Base-by-base conservation (phyloP, 2,888 invertebrate species). In the Sinotaia quadrata region DNA sequence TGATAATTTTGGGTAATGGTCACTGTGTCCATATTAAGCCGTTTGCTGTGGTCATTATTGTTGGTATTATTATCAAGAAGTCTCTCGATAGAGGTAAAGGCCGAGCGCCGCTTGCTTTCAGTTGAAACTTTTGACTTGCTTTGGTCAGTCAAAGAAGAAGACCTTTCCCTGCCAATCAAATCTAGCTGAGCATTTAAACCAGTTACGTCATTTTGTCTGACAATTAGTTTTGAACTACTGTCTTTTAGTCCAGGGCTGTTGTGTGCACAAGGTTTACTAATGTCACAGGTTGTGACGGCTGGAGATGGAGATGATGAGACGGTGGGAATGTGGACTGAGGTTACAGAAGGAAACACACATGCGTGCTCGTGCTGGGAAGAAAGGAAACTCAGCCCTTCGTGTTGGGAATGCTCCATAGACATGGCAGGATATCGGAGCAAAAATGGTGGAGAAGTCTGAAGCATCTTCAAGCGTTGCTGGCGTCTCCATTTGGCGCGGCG, bases 401-500 rank as follows among this genome's bases (percentile, higher is more conserved):
- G 7, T 7, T 4, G 36, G 15, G 12, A 58, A 29, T 4, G 7
- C 62, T 49, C 36, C 24, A 15, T 31, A 49, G 62, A 29, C 10
- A 51, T 21, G 49, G 68, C 56, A 5, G 65, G 36, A 36, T 60
- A 69, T 10, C 66, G 75, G 12, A 80, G 66, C 49, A 78, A 66
- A 70, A 78, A 75, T 29, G 74, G 75, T 56, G 75, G 69, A 4
- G 80, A 77, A 0, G 69, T 75, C 58, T 84, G 81, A 2, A 84
- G 71, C 34, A 82, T 74, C n/a, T 75, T 77, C 51, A 84, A 67
- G 18, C 84, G 75, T 63, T 84, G 82, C 56, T 79, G 81, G 2
- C 84, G 73, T n/a, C 84, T 70, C 81, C 81, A 83, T 73, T 84
- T 84, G 24, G 84, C 84, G 49, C 84, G 73, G 66, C 84, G 73